phyloP scores from a whole-genome alignment of 2,888 invertebrate species.

The Sacculina carcini region DNA sequence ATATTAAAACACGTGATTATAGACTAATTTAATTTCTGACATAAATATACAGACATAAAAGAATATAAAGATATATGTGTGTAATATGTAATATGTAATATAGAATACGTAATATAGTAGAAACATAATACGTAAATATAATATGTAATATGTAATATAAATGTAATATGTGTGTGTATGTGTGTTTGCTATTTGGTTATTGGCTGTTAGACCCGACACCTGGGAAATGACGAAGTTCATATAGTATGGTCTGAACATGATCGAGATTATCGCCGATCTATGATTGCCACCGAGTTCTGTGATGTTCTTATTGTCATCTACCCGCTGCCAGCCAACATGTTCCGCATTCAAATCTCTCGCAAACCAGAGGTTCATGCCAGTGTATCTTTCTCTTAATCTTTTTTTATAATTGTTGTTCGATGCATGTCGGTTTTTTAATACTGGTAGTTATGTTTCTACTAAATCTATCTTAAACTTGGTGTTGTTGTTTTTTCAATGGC shows the following conservation, averaged over 20 bases:
- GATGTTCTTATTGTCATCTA: constrained; percentile 92
- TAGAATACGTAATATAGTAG: too few species aligned
- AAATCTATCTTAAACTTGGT: too few species aligned
- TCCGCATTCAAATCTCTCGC: constrained; percentile 60
- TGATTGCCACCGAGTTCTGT: constrained; percentile 96
- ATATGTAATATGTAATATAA: constrained; percentile 2
- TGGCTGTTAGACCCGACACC: constrained; percentile 47
- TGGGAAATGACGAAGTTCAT: constrained; percentile 95
- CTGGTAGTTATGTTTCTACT: too few species aligned
- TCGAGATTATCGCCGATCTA: constrained; percentile 80
- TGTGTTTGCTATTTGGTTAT: background rate
- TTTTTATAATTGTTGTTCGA: too few species aligned
- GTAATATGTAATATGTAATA: too few species aligned
- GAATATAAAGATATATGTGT: too few species aligned
- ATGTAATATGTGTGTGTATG: constrained; percentile 24
- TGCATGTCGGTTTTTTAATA: too few species aligned
- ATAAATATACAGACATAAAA: too few species aligned
- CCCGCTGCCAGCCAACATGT: constrained; percentile 54
- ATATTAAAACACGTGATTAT: too few species aligned
- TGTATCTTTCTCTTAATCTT: constrained; percentile 6
- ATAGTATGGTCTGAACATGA: constrained; percentile 97
- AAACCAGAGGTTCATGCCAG: constrained; percentile 43
- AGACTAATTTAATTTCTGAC: too few species aligned
- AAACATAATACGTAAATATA: background rate
- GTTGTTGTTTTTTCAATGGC: too few species aligned